Evolutionary conservation across 2,888 invertebrate species (phyloP).

Genomic region (Nemoura dubitans): DNA sequence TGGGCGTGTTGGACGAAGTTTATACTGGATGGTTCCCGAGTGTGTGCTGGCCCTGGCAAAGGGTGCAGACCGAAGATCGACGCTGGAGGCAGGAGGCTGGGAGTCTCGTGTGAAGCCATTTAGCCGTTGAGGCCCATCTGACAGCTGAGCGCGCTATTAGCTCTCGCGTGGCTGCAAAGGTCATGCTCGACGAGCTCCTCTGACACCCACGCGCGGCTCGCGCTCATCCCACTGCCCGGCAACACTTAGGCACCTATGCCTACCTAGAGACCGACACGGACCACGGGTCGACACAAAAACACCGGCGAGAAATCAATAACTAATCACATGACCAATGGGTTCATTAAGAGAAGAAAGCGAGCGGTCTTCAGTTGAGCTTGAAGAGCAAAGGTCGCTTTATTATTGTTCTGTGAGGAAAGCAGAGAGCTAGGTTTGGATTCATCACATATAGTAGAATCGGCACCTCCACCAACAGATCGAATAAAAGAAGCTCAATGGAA

Average conservation of each 20-base stretch:
- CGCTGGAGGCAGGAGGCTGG: neutral
- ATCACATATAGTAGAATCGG: neutral
- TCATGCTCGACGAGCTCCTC: neutral
- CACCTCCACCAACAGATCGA: neutral
- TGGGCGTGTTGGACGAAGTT: neutral
- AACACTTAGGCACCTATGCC: neutral
- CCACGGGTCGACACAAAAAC: neutral
- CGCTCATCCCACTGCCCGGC: neutral
- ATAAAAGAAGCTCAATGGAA: neutral
- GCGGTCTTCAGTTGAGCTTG: neutral
- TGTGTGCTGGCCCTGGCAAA: neutral
- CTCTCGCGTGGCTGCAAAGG: neutral
- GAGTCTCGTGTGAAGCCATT: neutral
- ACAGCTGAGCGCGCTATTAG: constrained; percentile 12
- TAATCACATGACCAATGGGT: neutral
- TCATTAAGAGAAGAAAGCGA: neutral
- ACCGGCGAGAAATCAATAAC: neutral
- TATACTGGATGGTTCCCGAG: neutral
- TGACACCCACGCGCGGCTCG: neutral
- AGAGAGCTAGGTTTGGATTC: neutral
- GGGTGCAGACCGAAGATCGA: neutral
- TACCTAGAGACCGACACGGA: neutral
- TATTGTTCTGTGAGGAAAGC: neutral
- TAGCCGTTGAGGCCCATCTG: neutral
- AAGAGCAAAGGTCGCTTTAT: neutral